These are phyloP conservation scores for Balaenoptera acutorostrata DNA, from an alignment of 2,113 vertebrate species.

Conservation along the genomic window DNA sequence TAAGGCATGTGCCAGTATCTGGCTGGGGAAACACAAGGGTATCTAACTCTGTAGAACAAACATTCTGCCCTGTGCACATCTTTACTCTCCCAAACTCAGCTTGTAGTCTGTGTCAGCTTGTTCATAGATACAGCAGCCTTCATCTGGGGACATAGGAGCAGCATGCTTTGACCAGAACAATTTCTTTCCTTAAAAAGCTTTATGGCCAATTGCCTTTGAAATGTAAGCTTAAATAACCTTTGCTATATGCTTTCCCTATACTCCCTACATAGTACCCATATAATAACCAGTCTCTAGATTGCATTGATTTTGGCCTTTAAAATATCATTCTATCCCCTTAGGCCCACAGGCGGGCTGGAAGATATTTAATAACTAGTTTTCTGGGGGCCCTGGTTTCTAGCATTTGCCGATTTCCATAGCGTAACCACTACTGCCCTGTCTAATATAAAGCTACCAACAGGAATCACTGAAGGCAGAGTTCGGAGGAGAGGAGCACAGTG, in stretches of 20 bases:
- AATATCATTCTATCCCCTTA: neutral
- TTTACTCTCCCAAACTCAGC: neutral
- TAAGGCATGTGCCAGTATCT: neutral
- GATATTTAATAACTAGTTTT: neutral
- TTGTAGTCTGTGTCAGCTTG: too few relatives aligned
- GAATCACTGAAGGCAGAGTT: neutral
- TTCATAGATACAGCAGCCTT: neutral
- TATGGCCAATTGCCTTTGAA: neutral
- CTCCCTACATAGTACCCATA: neutral
- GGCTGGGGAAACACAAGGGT: neutral
- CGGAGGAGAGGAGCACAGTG: neutral
- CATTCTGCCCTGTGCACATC: neutral
- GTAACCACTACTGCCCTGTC: neutral
- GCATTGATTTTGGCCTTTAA: constrained; percentile 10
- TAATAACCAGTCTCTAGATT: neutral
- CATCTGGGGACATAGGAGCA: neutral
- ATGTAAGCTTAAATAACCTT: neutral
- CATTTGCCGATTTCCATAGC: neutral
- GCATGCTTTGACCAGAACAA: neutral
- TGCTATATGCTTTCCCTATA: neutral
- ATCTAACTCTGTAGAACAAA: neutral
- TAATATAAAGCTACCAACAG: neutral
- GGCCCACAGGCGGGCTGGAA: neutral
- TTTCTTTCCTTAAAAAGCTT: constrained; percentile 1
- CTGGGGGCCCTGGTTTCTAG: neutral